A percentile compares a stretch with the other conserved stretches of the same genome.
Evolutionary conservation across 1,140 invertebrate genomes (phyloP).

Genomic region (Megalopta genalis): DNA sequence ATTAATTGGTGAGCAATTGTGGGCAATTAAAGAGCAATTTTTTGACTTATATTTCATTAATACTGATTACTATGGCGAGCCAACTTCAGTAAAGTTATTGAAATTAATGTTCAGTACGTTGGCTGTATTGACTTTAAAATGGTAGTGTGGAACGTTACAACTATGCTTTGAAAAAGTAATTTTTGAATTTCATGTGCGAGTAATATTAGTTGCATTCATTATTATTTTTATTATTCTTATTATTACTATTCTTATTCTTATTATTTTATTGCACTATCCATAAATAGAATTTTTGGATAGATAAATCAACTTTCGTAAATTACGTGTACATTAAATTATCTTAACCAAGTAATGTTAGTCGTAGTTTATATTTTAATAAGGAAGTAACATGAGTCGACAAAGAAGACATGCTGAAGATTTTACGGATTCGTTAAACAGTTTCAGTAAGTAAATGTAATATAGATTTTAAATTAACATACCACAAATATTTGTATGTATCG

Average conservation of each 20-base stretch:
- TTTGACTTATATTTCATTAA: too few relatives aligned
- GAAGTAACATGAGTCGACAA: constrained; percentile 35
- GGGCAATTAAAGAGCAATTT: too few relatives aligned
- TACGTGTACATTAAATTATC: too few relatives aligned
- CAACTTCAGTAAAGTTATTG: neutral
- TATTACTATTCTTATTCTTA: too few relatives aligned
- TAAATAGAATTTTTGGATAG: too few relatives aligned
- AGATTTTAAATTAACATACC: neutral
- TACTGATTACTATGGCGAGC: neutral
- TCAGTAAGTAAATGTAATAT: constrained; percentile 43
- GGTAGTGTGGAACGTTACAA: constrained; percentile 2
- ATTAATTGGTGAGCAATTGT: too few relatives aligned
- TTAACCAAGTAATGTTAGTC: neutral
- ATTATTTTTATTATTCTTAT: too few relatives aligned
- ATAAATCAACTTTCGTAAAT: too few relatives aligned
- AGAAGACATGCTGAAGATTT: constrained; percentile 51
- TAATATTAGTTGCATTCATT: neutral
- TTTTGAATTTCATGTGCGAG: neutral
- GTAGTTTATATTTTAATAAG: neutral
- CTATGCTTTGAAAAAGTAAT: neutral
- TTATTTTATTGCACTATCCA: too few relatives aligned
- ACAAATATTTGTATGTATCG: neutral
- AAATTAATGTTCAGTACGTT: constrained; percentile 1
- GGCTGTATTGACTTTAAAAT: constrained; percentile 43
- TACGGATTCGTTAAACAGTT: constrained; percentile 40